Percentiles rank a stretch among this genome's conserved stretches.
phyloP scores from a whole-genome alignment of 2,888 invertebrate genomes.

The Pandemis corylana region DNA sequence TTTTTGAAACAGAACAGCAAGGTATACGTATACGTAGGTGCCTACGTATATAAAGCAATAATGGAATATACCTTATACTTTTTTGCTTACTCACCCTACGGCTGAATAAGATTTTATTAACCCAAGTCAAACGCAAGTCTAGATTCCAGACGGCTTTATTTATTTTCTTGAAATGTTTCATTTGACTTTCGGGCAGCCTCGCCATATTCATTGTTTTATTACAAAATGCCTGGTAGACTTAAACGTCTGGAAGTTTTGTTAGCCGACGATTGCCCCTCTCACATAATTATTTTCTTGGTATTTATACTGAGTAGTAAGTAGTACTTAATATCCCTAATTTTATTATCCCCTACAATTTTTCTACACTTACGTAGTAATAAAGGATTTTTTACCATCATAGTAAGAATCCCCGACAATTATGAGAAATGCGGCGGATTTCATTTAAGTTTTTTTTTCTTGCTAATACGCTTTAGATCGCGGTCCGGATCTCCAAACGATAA shows the following conservation, averaged over 20 bases:
- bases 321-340: too few relatives aligned
- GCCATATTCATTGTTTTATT: conserved; percentile 26
- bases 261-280: not conserved
- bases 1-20: conserved; percentile 27
- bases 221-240: conserved; percentile 7
- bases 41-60: not conserved
- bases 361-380: too few relatives aligned
- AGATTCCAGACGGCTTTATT: conserved; percentile 30
- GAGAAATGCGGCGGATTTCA: too few relatives aligned
- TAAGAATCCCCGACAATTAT: too few relatives aligned
- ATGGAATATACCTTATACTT: conserved; percentile 7
- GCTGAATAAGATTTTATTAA: conserved; percentile 27
- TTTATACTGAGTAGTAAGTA: too few relatives aligned
- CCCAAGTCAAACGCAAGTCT: conserved; percentile 29
- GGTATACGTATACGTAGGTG: conserved; percentile 1
- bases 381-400: too few relatives aligned
- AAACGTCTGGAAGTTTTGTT: not conserved
- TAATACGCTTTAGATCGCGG: conserved; percentile 72
- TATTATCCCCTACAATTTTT: too few relatives aligned
- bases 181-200: conserved; percentile 27
- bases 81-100: conserved; percentile 10
- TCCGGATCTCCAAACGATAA: conserved; percentile 90
- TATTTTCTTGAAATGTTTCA: conserved; percentile 30
- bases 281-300: too few relatives aligned
- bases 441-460: not conserved